Evolutionary conservation across 92 coral and sea anemone genomes (phyloP).

Genomic region (Nematostella vectensis): DNA sequence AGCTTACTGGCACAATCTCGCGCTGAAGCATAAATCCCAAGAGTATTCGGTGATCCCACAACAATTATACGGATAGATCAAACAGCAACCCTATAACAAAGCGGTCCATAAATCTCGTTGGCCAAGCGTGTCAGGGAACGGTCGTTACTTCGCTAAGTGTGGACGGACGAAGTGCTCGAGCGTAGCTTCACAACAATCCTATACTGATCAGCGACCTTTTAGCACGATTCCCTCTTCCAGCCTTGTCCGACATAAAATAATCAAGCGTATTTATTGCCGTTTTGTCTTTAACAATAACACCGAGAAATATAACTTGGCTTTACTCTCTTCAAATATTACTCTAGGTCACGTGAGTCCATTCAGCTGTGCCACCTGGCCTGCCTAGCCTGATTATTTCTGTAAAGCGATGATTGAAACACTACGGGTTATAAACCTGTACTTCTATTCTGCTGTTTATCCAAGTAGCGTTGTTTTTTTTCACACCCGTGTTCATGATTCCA

Average conservation of each 20-base stretch:
- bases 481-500: too few relatives aligned
- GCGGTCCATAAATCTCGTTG: not conserved
- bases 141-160: conserved; percentile 1
- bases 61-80: not conserved
- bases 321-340: not conserved
- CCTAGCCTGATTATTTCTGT: too few relatives aligned
- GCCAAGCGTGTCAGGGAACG: not conserved
- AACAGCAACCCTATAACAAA: not conserved
- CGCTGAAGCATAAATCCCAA: not conserved
- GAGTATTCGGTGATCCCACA: not conserved
- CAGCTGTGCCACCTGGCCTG: not conserved
- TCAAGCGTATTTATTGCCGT: not conserved
- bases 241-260: not conserved
- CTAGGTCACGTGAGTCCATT: not conserved
- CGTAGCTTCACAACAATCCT: too few relatives aligned
- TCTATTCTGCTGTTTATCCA: too few relatives aligned
- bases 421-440: too few relatives aligned
- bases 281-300: not conserved
- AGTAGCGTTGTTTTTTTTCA: too few relatives aligned
- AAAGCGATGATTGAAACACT: too few relatives aligned
- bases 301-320: not conserved
- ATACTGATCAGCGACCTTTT: too few relatives aligned
- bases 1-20: conserved; percentile 5
- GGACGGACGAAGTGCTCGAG: not conserved
- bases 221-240: too few relatives aligned